A percentile compares a stretch with the other conserved stretches of the same genome.
These are phyloP conservation scores for Gnatocerus cornutus DNA, from an alignment of 2,888 invertebrate genomes.

Conservation along the genomic window DNA sequence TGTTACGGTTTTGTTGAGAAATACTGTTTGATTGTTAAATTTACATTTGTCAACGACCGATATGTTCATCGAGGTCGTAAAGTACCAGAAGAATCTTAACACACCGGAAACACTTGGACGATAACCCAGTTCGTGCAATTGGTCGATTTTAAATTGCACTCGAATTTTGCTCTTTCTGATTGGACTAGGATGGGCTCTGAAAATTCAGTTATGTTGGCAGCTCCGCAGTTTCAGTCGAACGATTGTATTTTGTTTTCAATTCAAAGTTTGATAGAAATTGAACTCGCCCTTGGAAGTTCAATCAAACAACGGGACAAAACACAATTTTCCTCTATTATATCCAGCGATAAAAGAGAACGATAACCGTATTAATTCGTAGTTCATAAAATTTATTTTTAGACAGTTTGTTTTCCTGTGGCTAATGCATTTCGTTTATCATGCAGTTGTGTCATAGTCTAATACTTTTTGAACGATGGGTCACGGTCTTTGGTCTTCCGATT, in stretches of 20 bases:
- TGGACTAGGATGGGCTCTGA: too few species aligned
- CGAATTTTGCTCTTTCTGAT: too few species aligned
- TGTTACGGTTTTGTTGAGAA: constrained; percentile 7
- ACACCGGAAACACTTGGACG: not conserved
- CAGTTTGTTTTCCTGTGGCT: not conserved
- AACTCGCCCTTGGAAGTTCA: constrained; percentile 8
- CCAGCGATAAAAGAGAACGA: constrained; percentile 3
- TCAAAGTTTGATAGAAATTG: too few species aligned
- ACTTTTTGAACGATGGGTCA: not conserved
- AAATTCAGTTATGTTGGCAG: too few species aligned
- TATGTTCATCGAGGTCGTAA: not conserved
- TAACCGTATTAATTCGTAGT: too few species aligned
- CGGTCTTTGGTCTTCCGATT: constrained; percentile 13
- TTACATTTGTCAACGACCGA: constrained; percentile 1
- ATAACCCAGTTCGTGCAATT: constrained; percentile 7
- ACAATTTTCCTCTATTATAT: constrained; percentile 12
- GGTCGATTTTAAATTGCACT: not conserved
- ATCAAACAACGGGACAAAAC: constrained; percentile 13
- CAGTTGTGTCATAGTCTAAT: too few species aligned
- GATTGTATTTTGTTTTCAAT: too few species aligned
- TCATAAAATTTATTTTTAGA: too few species aligned
- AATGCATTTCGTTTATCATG: not conserved
- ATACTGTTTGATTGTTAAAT: not conserved
- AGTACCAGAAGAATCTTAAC: not conserved
- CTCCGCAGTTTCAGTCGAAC: too few species aligned